A percentile compares a stretch with the other conserved stretches of the same genome.
phyloP scores from a whole-genome alignment of 2,888 invertebrate species.

The Ennomos fuscantarius region DNA sequence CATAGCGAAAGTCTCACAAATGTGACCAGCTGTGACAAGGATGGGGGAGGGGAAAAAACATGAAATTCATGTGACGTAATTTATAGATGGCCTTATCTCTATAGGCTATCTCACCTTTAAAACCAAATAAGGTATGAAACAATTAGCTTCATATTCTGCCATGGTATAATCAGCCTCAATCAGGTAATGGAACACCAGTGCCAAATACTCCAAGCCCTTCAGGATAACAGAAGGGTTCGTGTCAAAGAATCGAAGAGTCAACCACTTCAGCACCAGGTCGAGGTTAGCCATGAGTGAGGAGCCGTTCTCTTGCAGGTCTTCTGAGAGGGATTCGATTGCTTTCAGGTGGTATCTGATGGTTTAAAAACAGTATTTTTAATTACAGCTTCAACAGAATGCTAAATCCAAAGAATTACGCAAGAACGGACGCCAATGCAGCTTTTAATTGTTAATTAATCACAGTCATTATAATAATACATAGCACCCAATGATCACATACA shows the following conservation, averaged over 20 bases:
- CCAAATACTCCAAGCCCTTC: slow-evolving; percentile 97
- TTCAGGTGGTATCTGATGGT: slow-evolving; percentile 93
- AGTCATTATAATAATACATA: too few species aligned
- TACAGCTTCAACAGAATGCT: too few species aligned
- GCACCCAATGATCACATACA: too few species aligned
- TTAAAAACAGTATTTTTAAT: background rate
- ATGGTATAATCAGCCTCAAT: slow-evolving; percentile 93
- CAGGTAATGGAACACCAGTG: slow-evolving; percentile 92
- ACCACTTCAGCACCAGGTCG: slow-evolving; percentile 98
- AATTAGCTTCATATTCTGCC: slow-evolving; percentile 95
- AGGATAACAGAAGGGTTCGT: slow-evolving; percentile 98
- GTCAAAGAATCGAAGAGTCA: slow-evolving; percentile 98
- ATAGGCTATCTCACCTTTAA: slow-evolving; percentile 95
- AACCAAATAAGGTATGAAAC: slow-evolving; percentile 97
- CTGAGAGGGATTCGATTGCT: slow-evolving; percentile 95
- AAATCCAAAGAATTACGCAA: too few species aligned
- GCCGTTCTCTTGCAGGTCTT: slow-evolving; percentile 92
- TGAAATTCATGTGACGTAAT: too few species aligned
- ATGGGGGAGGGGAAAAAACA: too few species aligned
- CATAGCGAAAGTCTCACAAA: too few species aligned
- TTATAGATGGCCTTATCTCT: too few species aligned
- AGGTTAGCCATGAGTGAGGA: slow-evolving; percentile 94
- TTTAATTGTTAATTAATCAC: too few species aligned
- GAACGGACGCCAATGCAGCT: too few species aligned
- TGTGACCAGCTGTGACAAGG: too few species aligned